Percentiles rank a stretch among this genome's conserved stretches.
phyloP scores from a whole-genome alignment of 2,888 invertebrate species.

The Atethmia centrago region DNA sequence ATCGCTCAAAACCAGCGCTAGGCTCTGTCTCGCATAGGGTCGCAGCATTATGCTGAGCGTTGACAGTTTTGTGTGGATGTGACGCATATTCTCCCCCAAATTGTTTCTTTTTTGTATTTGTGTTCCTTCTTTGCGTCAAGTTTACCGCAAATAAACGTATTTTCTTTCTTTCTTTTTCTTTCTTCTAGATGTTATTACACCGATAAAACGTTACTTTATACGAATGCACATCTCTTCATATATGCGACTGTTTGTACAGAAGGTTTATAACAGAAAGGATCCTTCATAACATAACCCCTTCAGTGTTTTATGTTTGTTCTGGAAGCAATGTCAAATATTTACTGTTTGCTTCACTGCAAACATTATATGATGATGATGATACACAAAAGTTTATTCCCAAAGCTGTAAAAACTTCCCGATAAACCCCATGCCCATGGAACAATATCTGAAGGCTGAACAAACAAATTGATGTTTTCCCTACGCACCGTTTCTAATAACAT shows the following conservation, averaged over 20 bases:
- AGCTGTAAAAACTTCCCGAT: conserved; percentile 45
- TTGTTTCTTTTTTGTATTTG: too few relatives aligned
- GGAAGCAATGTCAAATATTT: conserved; percentile 56
- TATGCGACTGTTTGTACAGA: conserved; percentile 35
- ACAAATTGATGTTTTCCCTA: conserved; percentile 50
- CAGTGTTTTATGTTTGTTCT: conserved; percentile 49
- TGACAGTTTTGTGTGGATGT: too few relatives aligned
- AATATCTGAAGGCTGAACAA: conserved; percentile 45
- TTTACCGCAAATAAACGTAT: too few relatives aligned
- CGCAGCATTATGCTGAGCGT: too few relatives aligned
- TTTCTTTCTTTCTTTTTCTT: too few relatives aligned
- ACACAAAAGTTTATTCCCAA: conserved; percentile 48
- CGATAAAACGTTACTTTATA: conserved; percentile 47
- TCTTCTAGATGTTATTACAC: conserved; percentile 46
- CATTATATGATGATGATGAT: conserved; percentile 40
- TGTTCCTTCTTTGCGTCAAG: too few relatives aligned
- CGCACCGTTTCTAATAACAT: conserved; percentile 32
- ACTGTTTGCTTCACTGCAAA: conserved; percentile 44
- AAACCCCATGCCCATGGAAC: conserved; percentile 51
- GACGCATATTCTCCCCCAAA: too few relatives aligned
- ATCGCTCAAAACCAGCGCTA: too few relatives aligned
- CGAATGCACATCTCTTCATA: conserved; percentile 34
- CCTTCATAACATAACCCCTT: conserved; percentile 32
- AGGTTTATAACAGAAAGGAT: conserved; percentile 32
- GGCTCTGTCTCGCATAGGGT: too few relatives aligned